phyloP scores from a whole-genome alignment of 2,888 invertebrate genomes.

The Xestia rhomboidea region DNA sequence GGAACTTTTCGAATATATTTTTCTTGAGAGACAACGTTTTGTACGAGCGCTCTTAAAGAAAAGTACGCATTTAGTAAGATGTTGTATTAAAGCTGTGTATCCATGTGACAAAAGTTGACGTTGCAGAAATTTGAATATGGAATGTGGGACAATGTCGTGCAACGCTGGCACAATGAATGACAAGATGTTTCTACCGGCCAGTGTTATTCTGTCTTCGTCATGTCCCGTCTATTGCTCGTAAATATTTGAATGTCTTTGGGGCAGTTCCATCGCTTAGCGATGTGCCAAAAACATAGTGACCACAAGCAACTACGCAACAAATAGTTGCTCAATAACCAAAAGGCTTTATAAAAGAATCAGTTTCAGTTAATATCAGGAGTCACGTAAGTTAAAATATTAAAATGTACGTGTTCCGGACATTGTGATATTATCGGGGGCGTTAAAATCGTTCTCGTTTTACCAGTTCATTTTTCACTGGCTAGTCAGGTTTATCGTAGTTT shows the following conservation, averaged over 20 bases:
- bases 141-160: constrained; percentile 5
- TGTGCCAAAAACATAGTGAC: neutral
- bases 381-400: constrained; percentile 66
- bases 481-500: constrained; percentile 39
- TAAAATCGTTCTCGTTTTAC: constrained; percentile 55
- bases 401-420: constrained; percentile 66
- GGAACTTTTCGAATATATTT: constrained; percentile 59
- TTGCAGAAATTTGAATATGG: constrained; percentile 23
- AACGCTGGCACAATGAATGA: neutral
- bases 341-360: constrained; percentile 33
- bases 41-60: constrained; percentile 12
- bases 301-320: neutral
- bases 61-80: constrained; percentile 23
- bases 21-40: constrained; percentile 41
- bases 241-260: neutral
- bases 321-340: neutral
- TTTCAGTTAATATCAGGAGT: constrained; percentile 44
- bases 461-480: constrained; percentile 59
- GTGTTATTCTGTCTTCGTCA: neutral
- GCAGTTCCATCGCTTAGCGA: neutral
- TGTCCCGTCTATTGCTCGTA: too few relatives aligned
- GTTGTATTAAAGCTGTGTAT: neutral
- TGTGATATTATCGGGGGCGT: constrained; percentile 64
- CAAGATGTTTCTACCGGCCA: neutral
- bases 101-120: constrained; percentile 1